Conservation (phyloP, 2,113 vertebrate species). For the Pyxicephalus adspersus region DNA sequence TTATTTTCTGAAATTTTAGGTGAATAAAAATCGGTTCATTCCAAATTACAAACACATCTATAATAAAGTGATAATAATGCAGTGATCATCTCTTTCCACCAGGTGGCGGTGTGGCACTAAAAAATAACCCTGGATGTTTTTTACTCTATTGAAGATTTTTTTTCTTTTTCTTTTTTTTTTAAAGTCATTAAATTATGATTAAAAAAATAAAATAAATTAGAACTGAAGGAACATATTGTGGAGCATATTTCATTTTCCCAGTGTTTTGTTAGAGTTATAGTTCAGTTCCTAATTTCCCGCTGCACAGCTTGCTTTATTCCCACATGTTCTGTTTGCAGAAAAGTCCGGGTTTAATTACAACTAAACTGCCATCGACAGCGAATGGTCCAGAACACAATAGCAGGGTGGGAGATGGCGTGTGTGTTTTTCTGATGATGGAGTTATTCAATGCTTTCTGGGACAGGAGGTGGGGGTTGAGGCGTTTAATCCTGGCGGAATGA, state of each 20-base stretch:
- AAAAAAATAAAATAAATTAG: neutral
- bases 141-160: no score
- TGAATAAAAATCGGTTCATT: no score
- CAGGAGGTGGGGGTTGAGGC: no score
- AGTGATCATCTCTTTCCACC: neutral
- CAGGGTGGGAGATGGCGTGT: no score
- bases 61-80: no score
- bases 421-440: no score
- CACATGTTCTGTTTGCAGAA: conserved; percentile 7
- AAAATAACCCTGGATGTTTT: no score
- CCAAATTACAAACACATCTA: no score
- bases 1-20: no score
- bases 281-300: neutral
- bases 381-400: neutral
- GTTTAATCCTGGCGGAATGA: no score
- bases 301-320: neutral
- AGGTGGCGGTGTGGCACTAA: neutral
- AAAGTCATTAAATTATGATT: neutral
- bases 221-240: conserved; percentile 1
- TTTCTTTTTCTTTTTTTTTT: neutral
- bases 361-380: neutral
- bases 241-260: neutral
- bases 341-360: neutral
- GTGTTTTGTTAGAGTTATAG: neutral
- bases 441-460: no score